Evolutionary conservation across 2,888 invertebrate genomes (phyloP).

Genomic region (Itoplectis maculator): DNA sequence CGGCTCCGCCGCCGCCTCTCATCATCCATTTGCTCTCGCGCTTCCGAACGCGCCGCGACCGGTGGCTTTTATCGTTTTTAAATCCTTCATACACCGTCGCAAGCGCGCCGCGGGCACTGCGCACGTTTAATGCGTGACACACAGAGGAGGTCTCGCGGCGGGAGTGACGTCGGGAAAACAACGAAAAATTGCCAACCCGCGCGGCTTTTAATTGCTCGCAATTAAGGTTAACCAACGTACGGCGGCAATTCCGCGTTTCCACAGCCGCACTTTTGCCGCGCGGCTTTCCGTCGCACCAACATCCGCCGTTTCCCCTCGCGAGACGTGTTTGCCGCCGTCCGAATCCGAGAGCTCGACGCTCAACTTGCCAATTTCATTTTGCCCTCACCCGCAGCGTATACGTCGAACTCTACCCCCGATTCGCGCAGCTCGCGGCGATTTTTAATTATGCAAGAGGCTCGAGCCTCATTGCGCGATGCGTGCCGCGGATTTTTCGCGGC

Average conservation of each 20-base stretch:
- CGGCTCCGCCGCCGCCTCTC: slow-evolving; percentile 32
- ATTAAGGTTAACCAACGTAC: slow-evolving; percentile 71
- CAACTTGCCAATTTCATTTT: slow-evolving; percentile 52
- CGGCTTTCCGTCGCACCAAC: not conserved
- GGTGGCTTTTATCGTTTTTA: slow-evolving; percentile 70
- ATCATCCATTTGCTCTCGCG: slow-evolving; percentile 57
- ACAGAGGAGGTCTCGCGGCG: slow-evolving; percentile 42
- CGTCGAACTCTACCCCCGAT: slow-evolving; percentile 15
- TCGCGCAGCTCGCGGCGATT: slow-evolving; percentile 38
- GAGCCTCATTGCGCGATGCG: slow-evolving; percentile 20
- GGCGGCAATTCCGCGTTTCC: slow-evolving; percentile 50
- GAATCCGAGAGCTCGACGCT: slow-evolving; percentile 29
- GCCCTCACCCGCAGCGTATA: slow-evolving; percentile 11
- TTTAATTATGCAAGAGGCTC: slow-evolving; percentile 50
- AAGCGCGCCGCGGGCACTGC: not conserved
- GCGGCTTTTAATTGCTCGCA: slow-evolving; percentile 73
- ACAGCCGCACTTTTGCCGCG: not conserved
- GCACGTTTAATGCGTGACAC: slow-evolving; percentile 26
- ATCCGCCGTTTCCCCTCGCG: slow-evolving; percentile 14
- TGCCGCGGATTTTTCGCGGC: no score
- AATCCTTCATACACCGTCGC: slow-evolving; percentile 50
- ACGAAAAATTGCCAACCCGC: slow-evolving; percentile 61
- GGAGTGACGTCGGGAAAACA: not conserved
- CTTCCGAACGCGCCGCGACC: slow-evolving; percentile 60
- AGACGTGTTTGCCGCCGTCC: slow-evolving; percentile 39